These are phyloP conservation scores for Noctua comes DNA, from an alignment of 2,888 invertebrate species.

Conservation along the genomic window DNA sequence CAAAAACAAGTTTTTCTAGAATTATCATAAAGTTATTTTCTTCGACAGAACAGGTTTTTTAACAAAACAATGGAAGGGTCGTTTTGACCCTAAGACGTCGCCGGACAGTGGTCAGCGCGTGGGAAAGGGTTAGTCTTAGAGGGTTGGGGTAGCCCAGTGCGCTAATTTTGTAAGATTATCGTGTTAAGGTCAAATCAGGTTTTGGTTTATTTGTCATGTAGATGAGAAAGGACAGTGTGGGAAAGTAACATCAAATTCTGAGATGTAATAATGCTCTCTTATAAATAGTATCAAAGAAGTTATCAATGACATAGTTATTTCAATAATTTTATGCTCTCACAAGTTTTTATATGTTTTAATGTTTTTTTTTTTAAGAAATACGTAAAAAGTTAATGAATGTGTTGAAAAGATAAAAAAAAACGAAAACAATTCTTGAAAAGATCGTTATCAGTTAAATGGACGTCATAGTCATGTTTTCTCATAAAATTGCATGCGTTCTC, in stretches of 20 bases:
- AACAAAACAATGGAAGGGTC: conserved; percentile 68
- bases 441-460: background rate
- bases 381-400: too few relatives aligned
- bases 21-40: conserved; percentile 52
- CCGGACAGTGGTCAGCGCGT: conserved; percentile 83
- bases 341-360: background rate
- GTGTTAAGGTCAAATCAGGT: conserved; percentile 52
- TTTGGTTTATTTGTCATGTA: conserved; percentile 21
- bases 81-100: conserved; percentile 70
- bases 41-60: conserved; percentile 68
- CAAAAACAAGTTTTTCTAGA: conserved; percentile 76
- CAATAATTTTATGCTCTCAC: background rate
- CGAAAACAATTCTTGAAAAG: background rate
- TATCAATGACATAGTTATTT: background rate
- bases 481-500: background rate
- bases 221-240: background rate
- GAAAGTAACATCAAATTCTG: background rate
- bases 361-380: too few relatives aligned
- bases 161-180: conserved; percentile 58
- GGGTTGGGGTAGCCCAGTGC: conserved; percentile 56
- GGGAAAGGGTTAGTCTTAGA: conserved; percentile 73
- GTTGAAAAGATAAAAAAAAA: background rate
- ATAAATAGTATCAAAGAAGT: background rate
- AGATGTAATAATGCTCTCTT: background rate
- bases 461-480: background rate